Base-by-base conservation (phyloP, 2,797 vertebrate genomes). In the Brachyalestes nurse region DNA sequence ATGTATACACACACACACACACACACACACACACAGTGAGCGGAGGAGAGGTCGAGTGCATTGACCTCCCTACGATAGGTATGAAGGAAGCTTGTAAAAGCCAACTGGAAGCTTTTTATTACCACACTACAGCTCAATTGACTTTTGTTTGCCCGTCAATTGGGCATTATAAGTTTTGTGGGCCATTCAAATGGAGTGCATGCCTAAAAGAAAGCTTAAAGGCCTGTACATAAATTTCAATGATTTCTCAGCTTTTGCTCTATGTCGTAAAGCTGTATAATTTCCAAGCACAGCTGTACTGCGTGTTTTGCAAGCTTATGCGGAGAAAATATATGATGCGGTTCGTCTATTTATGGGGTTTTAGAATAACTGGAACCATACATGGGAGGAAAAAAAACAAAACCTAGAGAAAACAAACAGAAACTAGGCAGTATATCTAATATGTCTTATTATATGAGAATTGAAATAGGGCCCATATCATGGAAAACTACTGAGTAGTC, bases 31-130 rank as follows among this genome's bases (percentile, higher is more conserved):
- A 17, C 21, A 10, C 62, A 38, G n/a, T n/a, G 42, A 76, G 62
- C 62, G 14, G 45, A 77, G 80, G 6, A 83, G 84, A 83, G 64
- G 65, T 78, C 21, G 53, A 61, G 72, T 47, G 28, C 58, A 66
- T 58, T 82, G 82, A 71, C 66, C 58, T 78, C 51, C 55, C 19
- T 55, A 21, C 38, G 57, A 78, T 64, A 28, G 13, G 14, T n/a
- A 12, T 28, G 60, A 47, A 42, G 19, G 16, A 51, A 28, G 49
- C 38, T 40, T 51, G 70, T 55, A 64, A 40, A 71, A 53, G 53
- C 55, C 47, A 60, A 67, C 66, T 69, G 65, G 76, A 70, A 78
- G 66, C 16, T 47, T 60, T 61, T 66, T 75, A 57, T 66, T 69
- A 40, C 64, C 28, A 14, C n/a, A 49, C 40, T 65, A 7, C 17